Base-by-base conservation (phyloP, 2,797 vertebrate species). In the Cottoperca gobio region DNA sequence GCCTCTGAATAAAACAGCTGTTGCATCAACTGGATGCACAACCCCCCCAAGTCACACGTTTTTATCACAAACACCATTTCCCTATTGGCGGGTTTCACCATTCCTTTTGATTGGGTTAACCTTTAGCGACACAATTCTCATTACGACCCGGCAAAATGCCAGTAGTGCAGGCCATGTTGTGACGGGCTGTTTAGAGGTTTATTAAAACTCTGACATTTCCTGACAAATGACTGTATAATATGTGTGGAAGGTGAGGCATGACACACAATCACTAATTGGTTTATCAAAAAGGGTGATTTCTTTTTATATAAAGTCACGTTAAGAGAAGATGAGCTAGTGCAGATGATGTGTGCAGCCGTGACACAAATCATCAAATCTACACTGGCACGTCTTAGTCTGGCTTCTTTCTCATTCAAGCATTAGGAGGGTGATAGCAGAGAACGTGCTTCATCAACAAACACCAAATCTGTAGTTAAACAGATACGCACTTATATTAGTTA, bases 101-200 rank as follows among this genome's bases (percentile, higher is more conserved):
- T 95, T 94, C 86, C 91, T 94, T 94, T 86, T 94, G 92, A 95
- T 94, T 93, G 90, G 92, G 86, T 91, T 95, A 95, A 95, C 94
- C 95, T 95, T 95, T 94, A 92, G 88, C 50, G 84, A 83, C 94
- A 94, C 89, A 83, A 91, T 93, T 93, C 93, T 95, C 94, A 95
- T 95, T 95, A 95, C 78, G 82, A 85, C 31, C 62, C 84, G 80
- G 90, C 78, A 88, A 92, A 94, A 94, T 94, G 94, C 92, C 94
- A 94, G 85, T 76, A 77, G 89, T 89, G 92, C 87, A 82, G 86
- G 89, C 85, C 85, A 80, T 90, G 91, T 88, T 93, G 89, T 90
- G 91, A 91, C 60, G 63, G 86, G 77, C 87, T 92, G 92, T 93
- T 94, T 90, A 75, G 91, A 86, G 90, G 89, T 93, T 94, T 94